Conservation (phyloP, 2,797 vertebrate species). For the Peromyscus attwateri region DNA sequence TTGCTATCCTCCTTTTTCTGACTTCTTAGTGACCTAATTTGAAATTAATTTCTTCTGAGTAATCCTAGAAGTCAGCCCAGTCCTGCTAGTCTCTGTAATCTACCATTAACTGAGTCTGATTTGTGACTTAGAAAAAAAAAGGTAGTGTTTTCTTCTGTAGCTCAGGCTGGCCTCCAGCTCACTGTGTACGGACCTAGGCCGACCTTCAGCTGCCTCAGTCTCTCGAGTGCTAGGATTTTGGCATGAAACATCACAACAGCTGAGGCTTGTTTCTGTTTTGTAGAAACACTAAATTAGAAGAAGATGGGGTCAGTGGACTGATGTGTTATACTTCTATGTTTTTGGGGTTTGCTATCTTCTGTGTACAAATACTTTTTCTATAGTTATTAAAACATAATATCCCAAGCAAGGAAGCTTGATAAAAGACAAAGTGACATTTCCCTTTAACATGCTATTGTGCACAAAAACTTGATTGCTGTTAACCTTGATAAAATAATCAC, state of each 20-base stretch:
- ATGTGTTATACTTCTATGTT: conserved; percentile 10
- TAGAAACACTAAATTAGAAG: background rate
- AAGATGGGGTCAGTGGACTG: background rate
- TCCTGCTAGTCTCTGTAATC: background rate
- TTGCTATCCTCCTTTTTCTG: background rate
- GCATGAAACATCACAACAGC: background rate
- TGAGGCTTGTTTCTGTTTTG: background rate
- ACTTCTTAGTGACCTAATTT: conserved; percentile 16
- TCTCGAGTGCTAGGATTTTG: background rate
- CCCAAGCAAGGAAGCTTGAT: background rate
- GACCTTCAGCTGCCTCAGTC: background rate
- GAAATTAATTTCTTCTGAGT: conserved; percentile 41
- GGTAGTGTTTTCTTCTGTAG: background rate
- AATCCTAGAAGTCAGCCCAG: background rate
- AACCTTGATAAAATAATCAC: conserved; percentile 27
- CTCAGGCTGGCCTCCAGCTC: background rate
- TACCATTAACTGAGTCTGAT: conserved; percentile 49
- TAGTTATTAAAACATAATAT: conserved; percentile 32
- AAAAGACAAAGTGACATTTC: conserved; percentile 35
- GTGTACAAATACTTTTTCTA: conserved; percentile 31
- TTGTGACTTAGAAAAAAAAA: conserved; percentile 45
- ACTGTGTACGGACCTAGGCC: background rate
- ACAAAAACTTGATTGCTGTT: conserved; percentile 31
- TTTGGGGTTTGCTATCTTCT: background rate
- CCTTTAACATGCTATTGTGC: background rate